phyloP scores from a whole-genome alignment of 2,113 vertebrate genomes.

The Pangasianodon hypophthalmus region DNA sequence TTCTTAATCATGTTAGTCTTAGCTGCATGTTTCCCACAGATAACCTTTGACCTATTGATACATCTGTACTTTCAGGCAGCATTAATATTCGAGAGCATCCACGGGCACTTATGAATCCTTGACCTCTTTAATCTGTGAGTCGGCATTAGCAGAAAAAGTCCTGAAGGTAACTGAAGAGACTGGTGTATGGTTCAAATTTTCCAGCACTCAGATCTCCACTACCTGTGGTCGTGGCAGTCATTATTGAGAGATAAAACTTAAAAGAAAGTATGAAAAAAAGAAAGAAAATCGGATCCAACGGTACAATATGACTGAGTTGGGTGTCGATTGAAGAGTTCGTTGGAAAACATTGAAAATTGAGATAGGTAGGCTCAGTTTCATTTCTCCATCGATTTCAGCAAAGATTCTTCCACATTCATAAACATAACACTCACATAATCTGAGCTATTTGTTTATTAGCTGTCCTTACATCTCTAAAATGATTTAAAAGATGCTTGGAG shows the following conservation, averaged over 20 bases:
- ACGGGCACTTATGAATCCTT: constrained; percentile 64
- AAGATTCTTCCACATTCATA: neutral
- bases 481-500: neutral
- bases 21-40: constrained; percentile 66
- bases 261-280: neutral
- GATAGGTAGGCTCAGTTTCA: neutral
- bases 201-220: neutral
- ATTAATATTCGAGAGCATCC: constrained; percentile 74
- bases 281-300: neutral
- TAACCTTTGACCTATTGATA: constrained; percentile 76
- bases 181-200: neutral
- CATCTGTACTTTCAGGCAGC: constrained; percentile 58
- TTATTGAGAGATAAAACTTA: neutral
- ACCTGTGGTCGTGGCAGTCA: neutral
- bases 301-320: neutral
- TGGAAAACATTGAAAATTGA: neutral
- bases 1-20: constrained; percentile 73
- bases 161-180: neutral
- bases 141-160: neutral
- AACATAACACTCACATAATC: neutral
- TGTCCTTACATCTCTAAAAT: neutral
- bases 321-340: neutral
- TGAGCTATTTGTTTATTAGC: neutral
- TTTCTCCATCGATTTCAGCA: neutral
- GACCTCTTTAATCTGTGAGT: constrained; percentile 60